Base-by-base conservation (phyloP, 1,140 invertebrate genomes). In the Parasteatoda tepidariorum region DNA sequence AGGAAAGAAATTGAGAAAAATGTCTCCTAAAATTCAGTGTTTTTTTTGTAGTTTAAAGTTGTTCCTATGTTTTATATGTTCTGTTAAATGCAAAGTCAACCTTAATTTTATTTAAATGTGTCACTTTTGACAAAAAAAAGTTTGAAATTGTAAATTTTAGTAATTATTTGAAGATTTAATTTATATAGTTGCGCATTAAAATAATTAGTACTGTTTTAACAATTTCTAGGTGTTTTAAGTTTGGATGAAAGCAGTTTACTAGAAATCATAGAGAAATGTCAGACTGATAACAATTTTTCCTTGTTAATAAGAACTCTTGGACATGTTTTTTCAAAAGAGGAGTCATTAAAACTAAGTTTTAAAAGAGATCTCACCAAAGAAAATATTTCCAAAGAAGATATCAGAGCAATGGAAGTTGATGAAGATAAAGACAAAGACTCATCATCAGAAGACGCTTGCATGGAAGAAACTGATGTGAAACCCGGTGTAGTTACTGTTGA, bases 381-480 rank as follows among this genome's bases (percentile, higher is more conserved):
- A 26, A 88, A 91, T 70, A 85, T 91, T 91, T 92, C 85, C 92
- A 94, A 89, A 92, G 94, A 90, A 91, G 93, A 85, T 89, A 93
- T 74, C 18, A 88, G 93, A 71, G 91, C 92, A 22, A 88, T 93
- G 31, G 94, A 95, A 88, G 93, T 92, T 59, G 95, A 96, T 88
- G 91, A 92, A 83, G 95, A 96, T 85, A 96, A 96, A 88, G 94
- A 96, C 88, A 92, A 94, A 85, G 94, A 95, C 87, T 92, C 93
- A 84, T 91, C 90, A 67, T 90, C 88, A 82, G 84, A 84, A 38
- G 70, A 33, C 31, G 30, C 54, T 13, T 48, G 61, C 26, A 31
- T 22, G 3, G 78, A 81, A 28, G 62, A 85, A 66, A 26, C 24
- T n/a, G 61, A 84, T 55, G 26, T 54, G 55, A 85, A 83, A 59